These are phyloP conservation scores for Agonopterix alstromeriana DNA, from an alignment of 2,888 invertebrate genomes.

Conservation along the genomic window DNA sequence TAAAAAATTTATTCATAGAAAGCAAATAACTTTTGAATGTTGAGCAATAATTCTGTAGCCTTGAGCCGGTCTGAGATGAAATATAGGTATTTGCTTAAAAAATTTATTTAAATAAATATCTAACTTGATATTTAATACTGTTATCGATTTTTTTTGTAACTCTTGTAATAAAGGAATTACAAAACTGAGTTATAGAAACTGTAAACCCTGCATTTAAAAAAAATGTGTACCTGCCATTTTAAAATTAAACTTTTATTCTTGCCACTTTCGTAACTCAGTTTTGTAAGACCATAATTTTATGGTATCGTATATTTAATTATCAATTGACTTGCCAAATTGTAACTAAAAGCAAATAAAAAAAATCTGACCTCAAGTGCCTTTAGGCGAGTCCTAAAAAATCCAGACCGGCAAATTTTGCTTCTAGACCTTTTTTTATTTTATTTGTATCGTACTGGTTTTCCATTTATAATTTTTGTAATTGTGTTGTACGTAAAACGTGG, in stretches of 20 bases:
- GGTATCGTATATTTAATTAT: constrained; percentile 6
- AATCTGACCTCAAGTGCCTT: constrained; percentile 66
- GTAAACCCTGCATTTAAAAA: neutral
- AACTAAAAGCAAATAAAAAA: constrained; percentile 46
- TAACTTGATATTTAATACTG: neutral
- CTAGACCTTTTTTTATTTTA: constrained; percentile 17
- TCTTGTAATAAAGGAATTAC: too few relatives aligned
- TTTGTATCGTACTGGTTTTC: constrained; percentile 27
- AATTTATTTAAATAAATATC: neutral
- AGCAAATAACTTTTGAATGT: constrained; percentile 33
- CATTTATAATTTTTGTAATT: constrained; percentile 51
- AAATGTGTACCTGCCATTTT: neutral
- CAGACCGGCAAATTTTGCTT: constrained; percentile 44
- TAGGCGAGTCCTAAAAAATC: constrained; percentile 50
- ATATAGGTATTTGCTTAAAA: neutral
- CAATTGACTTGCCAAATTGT: constrained; percentile 47
- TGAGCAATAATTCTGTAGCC: constrained; percentile 62
- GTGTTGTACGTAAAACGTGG: constrained; percentile 72
- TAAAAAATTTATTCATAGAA: constrained; percentile 10
- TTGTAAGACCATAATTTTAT: constrained; percentile 7
- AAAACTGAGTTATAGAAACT: too few relatives aligned
- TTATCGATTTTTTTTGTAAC: too few relatives aligned
- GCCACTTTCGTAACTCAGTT: neutral
- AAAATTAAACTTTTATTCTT: too few relatives aligned
- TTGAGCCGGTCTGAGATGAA: constrained; percentile 49